phyloP scores from a whole-genome alignment of 2,113 vertebrate genomes.

The human region DNA sequence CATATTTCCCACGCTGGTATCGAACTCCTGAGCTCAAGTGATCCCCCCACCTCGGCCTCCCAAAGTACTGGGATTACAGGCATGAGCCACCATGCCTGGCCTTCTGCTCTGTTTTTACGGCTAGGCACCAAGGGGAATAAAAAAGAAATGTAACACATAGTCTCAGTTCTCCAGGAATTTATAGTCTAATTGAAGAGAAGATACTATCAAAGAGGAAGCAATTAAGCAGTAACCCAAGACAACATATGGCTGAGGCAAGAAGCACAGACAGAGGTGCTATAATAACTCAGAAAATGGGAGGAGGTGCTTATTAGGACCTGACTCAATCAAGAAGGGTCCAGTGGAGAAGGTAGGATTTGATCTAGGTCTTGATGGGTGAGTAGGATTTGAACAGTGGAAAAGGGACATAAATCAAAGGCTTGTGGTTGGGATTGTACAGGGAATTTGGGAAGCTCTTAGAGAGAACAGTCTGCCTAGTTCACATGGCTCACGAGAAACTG shows the following conservation, averaged over 20 bases:
- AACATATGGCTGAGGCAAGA: not conserved
- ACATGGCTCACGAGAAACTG: not conserved
- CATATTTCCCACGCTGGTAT: no score
- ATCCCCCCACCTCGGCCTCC: no score
- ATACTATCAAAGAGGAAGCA: constrained; percentile 18
- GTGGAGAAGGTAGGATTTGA: not conserved
- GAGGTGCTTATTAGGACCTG: not conserved
- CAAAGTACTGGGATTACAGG: no score
- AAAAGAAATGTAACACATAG: not conserved
- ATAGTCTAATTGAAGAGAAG: constrained; percentile 26
- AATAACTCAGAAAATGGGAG: not conserved
- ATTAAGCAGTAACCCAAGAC: constrained; percentile 3
- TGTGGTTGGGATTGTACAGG: not conserved
- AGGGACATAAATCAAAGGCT: constrained; percentile 8
- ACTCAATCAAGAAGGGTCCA: not conserved
- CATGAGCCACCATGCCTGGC: no score
- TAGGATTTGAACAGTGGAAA: constrained; percentile 1
- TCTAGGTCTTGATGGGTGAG: not conserved
- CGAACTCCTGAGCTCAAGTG: no score
- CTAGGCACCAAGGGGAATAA: not conserved
- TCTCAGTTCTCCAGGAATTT: constrained; percentile 3
- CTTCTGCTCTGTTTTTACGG: not conserved
- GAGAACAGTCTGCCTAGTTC: not conserved
- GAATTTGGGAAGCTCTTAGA: not conserved
- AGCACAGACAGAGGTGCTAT: not conserved